Evolutionary conservation across 2,113 vertebrate species (phyloP), one percentile per base, ranked within the genome.

Genomic region (Percopsis transmontana): DNA sequence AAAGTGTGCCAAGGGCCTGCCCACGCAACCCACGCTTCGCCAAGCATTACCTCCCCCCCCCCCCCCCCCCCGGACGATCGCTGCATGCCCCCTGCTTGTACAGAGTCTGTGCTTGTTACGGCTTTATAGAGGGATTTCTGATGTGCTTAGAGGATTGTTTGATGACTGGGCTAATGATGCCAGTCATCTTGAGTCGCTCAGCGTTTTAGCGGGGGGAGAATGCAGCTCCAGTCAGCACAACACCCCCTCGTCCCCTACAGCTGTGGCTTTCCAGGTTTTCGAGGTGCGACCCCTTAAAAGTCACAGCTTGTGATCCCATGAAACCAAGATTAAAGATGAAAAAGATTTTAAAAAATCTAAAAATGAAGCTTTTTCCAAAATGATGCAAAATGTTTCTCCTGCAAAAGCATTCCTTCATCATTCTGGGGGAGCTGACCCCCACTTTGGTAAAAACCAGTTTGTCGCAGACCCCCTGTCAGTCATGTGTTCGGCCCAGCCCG

Each of bases 1-100:
- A 91, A 91, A 88, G 74, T 63, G 79, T 91, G 91, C 90, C 91
- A 91, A 86, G 57, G 86, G 84, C 88, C 86, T 84, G 85, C 86
- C 84, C 74, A 74, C 74, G 61, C 68, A 77, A 80, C 71, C 57
- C 38, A 59, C 39, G 48, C 82, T 74, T 70, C n/a, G 65, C 72
- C 74, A 18, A 82, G 79, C 54, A 13, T 57, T 5, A 41, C 70
- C 75, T 66, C 75, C 83, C 78, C 82, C 54, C 19, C n/a, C 52
- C 45, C 15, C 45, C 40, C 48, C 20, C 81, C 56, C 70, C 81
- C 87, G 84, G 83, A 81, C 81, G 72, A 80, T 73, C 85, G 67
- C 80, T 69, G 57, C 77, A 81, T 69, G 77, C 82, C 73, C 76
- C 82, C 83, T 86, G 84, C 59, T 85, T 87, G 79, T 79, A 85